Evolutionary conservation across 2,113 vertebrate genomes (phyloP).

Genomic region (Lota lota): DNA sequence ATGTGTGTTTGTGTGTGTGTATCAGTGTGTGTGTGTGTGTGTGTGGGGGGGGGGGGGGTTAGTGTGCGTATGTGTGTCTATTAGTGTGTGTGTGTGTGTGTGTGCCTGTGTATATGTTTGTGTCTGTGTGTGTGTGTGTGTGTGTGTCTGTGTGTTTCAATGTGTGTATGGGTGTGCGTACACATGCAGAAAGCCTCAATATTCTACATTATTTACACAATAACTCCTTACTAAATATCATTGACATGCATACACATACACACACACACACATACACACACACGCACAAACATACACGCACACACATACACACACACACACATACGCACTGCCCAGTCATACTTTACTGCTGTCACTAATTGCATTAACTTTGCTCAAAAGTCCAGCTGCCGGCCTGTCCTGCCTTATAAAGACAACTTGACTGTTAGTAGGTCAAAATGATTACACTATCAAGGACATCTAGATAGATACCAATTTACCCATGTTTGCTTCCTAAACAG

Average conservation of each 20-base stretch:
- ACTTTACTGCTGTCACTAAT: too few relatives aligned
- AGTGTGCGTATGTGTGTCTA: too few relatives aligned
- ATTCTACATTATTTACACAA: slow-evolving; percentile 35
- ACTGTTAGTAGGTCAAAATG: slow-evolving; percentile 57
- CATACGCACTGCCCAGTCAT: too few relatives aligned
- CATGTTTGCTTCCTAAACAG: slow-evolving; percentile 56
- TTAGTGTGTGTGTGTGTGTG: neutral
- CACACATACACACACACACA: too few relatives aligned
- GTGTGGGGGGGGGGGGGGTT: neutral
- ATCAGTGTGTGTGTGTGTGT: slow-evolving; percentile 8
- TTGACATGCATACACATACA: neutral
- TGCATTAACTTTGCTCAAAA: neutral
- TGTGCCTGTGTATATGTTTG: neutral
- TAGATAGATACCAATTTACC: slow-evolving; percentile 67
- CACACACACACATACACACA: slow-evolving; percentile 15
- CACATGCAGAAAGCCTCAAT: slow-evolving; percentile 24
- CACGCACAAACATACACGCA: neutral
- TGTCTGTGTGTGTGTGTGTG: slow-evolving; percentile 4
- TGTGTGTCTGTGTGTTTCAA: slow-evolving; percentile 10
- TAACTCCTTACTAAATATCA: slow-evolving; percentile 41
- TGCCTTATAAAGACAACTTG: slow-evolving; percentile 25
- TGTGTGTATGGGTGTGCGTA: neutral
- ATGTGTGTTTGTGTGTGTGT: neutral
- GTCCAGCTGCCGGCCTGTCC: neutral
- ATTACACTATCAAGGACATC: slow-evolving; percentile 70